Base-by-base conservation (phyloP, 2,888 invertebrate genomes). In the Prosopocoilus inquinatus region DNA sequence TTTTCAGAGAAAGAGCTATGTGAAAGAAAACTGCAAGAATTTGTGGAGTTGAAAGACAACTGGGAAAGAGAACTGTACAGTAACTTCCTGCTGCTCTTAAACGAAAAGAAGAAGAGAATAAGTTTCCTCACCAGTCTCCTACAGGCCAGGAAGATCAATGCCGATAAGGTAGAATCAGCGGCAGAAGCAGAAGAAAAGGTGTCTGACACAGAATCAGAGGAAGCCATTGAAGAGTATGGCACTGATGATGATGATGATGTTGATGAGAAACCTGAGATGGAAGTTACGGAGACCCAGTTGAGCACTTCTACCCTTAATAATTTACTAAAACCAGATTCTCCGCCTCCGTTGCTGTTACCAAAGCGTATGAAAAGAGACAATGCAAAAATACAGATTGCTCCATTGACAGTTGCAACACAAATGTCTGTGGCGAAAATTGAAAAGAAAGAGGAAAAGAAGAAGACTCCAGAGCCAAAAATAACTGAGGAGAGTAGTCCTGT, bases 81-180 rank as follows among this genome's bases (percentile, higher is more conserved):
- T 47, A 69, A 66, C 32, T 75, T 75, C 65, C 53, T 71, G 20
- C 58, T 68, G 47, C 43, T 73, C 33, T 58, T 76, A 59, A 75
- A 75, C 63, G 75, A 74, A 58, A 76, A 76, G 52, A 75, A 75
- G 58, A 65, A 62, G 16, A 63, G 69, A 41, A 75, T 75, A 56
- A 71, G 71, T 52, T 71, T 72, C 61, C 62, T 75, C 41, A 71
- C 66, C 51, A 72, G 75, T 59, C 59, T 70, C n/a, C 57, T 76
- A 51, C 63, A 71, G 68, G 13, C 46, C 2, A 49, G 48, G 47
- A 47, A 47, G 34, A 50, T 49, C 46, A 32, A 48, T 9, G 38
- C 47, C 4, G 36, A 46, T 35, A 36, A 45, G 35, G 7, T 35
- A 20, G 15, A 9, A 8, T 12, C 36, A 12, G 39, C 41, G 16